Evolutionary conservation across 1,140 invertebrate species (phyloP), one percentile per base, ranked within the genome.

Genomic region (Leptopilina clavipes): DNA sequence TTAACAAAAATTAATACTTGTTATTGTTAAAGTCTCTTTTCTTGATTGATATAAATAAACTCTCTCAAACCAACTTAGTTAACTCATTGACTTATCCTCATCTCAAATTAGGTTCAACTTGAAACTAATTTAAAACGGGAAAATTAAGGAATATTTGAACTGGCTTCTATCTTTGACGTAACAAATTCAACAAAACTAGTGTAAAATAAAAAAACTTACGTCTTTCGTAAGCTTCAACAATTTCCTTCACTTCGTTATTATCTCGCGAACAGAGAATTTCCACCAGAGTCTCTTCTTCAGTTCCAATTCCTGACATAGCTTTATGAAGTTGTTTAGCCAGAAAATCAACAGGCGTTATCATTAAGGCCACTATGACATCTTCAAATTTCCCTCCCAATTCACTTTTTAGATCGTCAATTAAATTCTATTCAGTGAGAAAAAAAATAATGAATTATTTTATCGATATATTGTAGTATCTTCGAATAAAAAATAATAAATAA

Each of bases 381-480:
- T 98, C 96, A 81, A 98, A 96, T 89, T 97, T 95, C 6, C 97
- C 97, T 19, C 95, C 94, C 40, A 98, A 90, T 90, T 98, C 97
- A 59, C 94, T 95, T 87, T 97, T 97, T 74, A 98, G 88, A 79
- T 98, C 96, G 65, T 95, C 95, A 54, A 96, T 93, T 71, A 98
- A 90, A 85, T 98, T 97, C 93, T 98, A 98, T n/a, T n/a, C 19
- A 59, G 25, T 11, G 18, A 2, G 22, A 56, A 6, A 59, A 25
- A 10, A 25, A 59, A 3, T 14, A 40, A 8, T 6, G 9, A 40
- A 31, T 31, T 31, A 3, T 31, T 31, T 31, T n/a, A n/a, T n/a
- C n/a, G n/a, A n/a, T n/a, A n/a, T n/a, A n/a, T n/a, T n/a, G n/a
- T n/a, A n/a, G n/a, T n/a, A n/a, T n/a, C n/a, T n/a, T n/a, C n/a